phyloP scores from a whole-genome alignment of 2,113 vertebrate genomes.

The Erpornis zantholeuca region DNA sequence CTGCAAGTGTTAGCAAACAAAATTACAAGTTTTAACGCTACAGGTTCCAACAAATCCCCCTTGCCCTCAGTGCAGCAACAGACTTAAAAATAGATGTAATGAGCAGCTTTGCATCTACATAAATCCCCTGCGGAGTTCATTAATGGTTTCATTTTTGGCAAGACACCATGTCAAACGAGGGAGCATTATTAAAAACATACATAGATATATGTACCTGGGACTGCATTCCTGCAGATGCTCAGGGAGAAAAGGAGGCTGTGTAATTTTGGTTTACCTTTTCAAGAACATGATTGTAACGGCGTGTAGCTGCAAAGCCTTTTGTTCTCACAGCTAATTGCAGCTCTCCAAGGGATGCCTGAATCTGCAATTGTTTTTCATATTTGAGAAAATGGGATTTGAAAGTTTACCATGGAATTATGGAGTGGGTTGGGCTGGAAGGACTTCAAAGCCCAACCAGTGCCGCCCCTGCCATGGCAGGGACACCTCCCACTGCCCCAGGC shows the following conservation, averaged over 20 bases:
- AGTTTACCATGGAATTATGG: neutral
- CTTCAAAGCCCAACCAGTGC: rapidly evolving
- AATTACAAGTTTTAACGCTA: constrained; percentile 40
- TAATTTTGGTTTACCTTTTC: neutral
- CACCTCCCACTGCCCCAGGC: neutral
- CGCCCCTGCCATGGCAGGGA: neutral
- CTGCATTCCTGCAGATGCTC: neutral
- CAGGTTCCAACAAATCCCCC: constrained; percentile 53
- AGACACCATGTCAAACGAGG: neutral
- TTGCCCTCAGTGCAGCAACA: neutral
- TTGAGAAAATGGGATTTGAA: neutral
- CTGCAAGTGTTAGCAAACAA: constrained; percentile 55
- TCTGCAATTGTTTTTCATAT: neutral
- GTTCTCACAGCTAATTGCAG: neutral
- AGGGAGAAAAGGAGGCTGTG: neutral
- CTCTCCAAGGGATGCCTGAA: neutral
- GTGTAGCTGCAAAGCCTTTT: neutral
- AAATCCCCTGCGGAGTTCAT: constrained; percentile 35
- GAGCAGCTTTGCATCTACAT: constrained; percentile 23
- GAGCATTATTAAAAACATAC: constrained; percentile 27
- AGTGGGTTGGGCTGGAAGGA: neutral
- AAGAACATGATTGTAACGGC: neutral
- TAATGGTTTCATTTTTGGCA: constrained; percentile 50
- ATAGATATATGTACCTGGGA: neutral
- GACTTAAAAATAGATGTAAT: constrained; percentile 42